Evolutionary conservation across 2,113 vertebrate species (phyloP), one percentile per base, ranked within the genome.

Genomic region (Corythaeola cristata): DNA sequence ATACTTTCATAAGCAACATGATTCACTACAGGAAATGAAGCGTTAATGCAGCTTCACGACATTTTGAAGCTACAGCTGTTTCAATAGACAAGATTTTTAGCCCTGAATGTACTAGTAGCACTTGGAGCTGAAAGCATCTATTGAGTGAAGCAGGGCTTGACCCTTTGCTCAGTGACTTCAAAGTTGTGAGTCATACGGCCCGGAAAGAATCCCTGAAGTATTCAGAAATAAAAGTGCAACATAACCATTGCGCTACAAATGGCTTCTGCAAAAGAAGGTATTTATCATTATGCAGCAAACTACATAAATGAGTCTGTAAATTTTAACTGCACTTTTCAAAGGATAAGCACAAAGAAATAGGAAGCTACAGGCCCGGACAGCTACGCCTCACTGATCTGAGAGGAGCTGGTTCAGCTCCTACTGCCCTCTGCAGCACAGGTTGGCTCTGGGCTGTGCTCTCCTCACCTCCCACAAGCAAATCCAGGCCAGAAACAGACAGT

Each of bases 81-180:
- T 71, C 89, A 93, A 85, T 68, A 92, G 71, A 86, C 68, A 83
- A 88, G 79, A 82, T 85, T 67, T 95, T 47, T 50, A 89, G 69
- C 53, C 87, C 80, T 93, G 78, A 94, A 97, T 93, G 78, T 94
- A 90, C 91, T 5, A 85, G 92, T 58, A 87, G 92, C 90, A 79
- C 88, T 95, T 93, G 92, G 94, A 89, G 78, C 85, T 98, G 96
- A 93, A 95, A 96, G 95, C 85, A 90, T 91, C 91, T 90, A 93
- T 94, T 97, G 95, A 97, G 72, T 13, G 67, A 85, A 53, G 83
- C 85, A 96, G 90, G 79, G 66, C 67, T 86, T 91, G 91, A 96
- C 94, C 96, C 84, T 69, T 75, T 81, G 89, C 89, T 96, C 96
- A 93, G 68, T 45, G 64, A 91, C 95, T 95, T 87, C 81, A 92